Evolutionary conservation across 2,888 invertebrate genomes (phyloP).

Genomic region (Sesamia inferens): DNA sequence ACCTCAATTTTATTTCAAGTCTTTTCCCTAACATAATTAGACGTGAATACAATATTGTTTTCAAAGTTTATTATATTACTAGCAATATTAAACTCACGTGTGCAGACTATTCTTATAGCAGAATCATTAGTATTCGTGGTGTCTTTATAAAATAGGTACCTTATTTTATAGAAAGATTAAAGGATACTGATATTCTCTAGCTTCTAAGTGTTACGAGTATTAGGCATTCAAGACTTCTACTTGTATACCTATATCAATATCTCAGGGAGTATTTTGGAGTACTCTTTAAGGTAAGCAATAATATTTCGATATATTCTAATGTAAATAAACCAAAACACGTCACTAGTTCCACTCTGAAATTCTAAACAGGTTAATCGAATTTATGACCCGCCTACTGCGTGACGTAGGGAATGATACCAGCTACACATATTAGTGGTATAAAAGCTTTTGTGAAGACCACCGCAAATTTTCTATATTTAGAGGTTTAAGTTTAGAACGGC

Average conservation of each 20-base stretch:
- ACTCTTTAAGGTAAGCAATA: background rate
- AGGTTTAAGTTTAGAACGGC: background rate
- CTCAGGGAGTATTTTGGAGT: background rate
- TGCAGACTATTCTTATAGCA: background rate
- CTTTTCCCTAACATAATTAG: background rate
- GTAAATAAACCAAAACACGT: slow-evolving; percentile 18
- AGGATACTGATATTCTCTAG: background rate
- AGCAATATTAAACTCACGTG: background rate
- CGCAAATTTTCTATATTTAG: slow-evolving; percentile 19
- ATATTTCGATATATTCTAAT: background rate
- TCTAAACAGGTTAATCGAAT: slow-evolving; percentile 16
- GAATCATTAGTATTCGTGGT: background rate
- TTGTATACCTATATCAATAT: background rate
- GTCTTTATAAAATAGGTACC: background rate
- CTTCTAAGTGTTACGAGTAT: background rate
- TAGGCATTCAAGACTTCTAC: background rate
- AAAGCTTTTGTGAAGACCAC: slow-evolving; percentile 5
- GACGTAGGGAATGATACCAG: background rate
- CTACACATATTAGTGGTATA: slow-evolving; percentile 2
- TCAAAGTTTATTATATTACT: no score
- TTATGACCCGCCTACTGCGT: slow-evolving; percentile 11
- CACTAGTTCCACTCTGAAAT: slow-evolving; percentile 9
- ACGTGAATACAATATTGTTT: background rate
- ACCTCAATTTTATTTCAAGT: background rate
- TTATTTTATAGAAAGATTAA: background rate